A percentile compares a stretch with the other conserved stretches of the same genome.
Conservation (phyloP, 2,888 invertebrate genomes). For the Drosophila mimica region DNA sequence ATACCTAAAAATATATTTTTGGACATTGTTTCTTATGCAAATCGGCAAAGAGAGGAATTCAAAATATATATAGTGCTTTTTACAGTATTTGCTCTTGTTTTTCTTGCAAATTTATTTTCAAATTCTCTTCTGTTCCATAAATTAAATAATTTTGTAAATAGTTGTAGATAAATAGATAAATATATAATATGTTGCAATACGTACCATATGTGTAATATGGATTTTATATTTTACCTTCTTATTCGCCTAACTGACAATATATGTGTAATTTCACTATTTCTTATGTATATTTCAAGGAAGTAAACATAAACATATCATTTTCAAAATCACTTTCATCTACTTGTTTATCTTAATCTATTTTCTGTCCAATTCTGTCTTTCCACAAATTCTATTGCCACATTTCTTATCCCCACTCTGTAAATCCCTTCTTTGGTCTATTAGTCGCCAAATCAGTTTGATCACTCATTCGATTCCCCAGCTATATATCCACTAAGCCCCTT, state of each 20-base stretch:
- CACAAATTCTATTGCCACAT: conserved; percentile 2
- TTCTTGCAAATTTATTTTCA: neutral
- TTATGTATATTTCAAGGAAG: neutral
- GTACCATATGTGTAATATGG: neutral
- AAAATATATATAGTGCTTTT: neutral
- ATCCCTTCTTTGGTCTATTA: conserved; percentile 12
- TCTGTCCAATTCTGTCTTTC: conserved; percentile 6
- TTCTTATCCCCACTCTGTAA: neutral
- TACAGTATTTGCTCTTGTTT: neutral
- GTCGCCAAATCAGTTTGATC: conserved; percentile 46
- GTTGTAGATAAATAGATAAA: neutral
- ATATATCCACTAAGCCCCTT: conserved; percentile 23
- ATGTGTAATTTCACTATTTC: neutral
- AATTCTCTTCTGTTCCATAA: neutral
- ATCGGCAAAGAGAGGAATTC: conserved; percentile 11
- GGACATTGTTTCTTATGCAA: conserved; percentile 7
- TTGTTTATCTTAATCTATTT: conserved; percentile 16
- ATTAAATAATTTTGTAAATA: neutral
- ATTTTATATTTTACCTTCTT: neutral
- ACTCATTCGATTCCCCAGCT: conserved; percentile 14
- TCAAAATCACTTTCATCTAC: neutral
- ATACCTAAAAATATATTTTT: conserved; percentile 8
- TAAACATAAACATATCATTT: neutral
- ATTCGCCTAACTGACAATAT: neutral
- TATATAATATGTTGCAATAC: neutral